These are phyloP conservation scores for Drosophila leonis DNA, from an alignment of 2,888 invertebrate species.

Conservation along the genomic window DNA sequence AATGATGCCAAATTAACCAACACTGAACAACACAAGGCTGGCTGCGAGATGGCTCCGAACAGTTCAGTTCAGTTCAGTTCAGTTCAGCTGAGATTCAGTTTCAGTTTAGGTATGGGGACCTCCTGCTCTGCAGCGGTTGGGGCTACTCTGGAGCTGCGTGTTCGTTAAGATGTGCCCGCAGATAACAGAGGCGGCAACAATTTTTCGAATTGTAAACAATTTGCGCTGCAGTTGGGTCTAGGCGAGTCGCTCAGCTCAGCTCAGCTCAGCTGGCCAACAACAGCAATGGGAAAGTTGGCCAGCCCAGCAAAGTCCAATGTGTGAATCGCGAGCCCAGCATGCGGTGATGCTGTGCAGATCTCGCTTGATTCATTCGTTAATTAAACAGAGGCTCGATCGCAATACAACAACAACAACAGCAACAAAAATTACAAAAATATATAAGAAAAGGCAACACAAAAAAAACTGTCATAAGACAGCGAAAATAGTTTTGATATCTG, in stretches of 20 bases:
- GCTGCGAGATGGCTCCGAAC: slow-evolving; percentile 18
- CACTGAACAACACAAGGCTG: slow-evolving; percentile 29
- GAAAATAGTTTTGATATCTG: slow-evolving; percentile 5
- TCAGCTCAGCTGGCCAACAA: slow-evolving; percentile 18
- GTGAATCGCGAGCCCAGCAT: slow-evolving; percentile 55
- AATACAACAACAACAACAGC: background rate
- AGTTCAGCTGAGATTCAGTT: slow-evolving; percentile 9
- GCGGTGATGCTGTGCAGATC: slow-evolving; percentile 51
- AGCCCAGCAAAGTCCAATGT: slow-evolving; percentile 15
- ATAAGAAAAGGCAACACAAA: background rate
- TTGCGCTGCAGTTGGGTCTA: slow-evolving; percentile 57
- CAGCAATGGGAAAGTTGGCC: slow-evolving; percentile 51
- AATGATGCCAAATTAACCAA: slow-evolving; percentile 71
- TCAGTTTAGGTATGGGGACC: slow-evolving; percentile 20
- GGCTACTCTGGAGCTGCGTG: slow-evolving; percentile 65
- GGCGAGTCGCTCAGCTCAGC: slow-evolving; percentile 7
- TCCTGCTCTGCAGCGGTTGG: slow-evolving; percentile 22
- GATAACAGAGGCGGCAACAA: slow-evolving; percentile 69
- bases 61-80: slow-evolving; percentile 12
- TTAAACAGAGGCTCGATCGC: slow-evolving; percentile 49
- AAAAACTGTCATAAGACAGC: slow-evolving; percentile 37
- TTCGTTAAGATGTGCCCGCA: slow-evolving; percentile 66
- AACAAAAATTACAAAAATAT: background rate
- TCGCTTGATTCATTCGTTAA: slow-evolving; percentile 62
- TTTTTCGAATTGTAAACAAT: slow-evolving; percentile 75